Evolutionary conservation across 2,113 vertebrate species (phyloP).

Genomic region (Oceanodroma tethys): DNA sequence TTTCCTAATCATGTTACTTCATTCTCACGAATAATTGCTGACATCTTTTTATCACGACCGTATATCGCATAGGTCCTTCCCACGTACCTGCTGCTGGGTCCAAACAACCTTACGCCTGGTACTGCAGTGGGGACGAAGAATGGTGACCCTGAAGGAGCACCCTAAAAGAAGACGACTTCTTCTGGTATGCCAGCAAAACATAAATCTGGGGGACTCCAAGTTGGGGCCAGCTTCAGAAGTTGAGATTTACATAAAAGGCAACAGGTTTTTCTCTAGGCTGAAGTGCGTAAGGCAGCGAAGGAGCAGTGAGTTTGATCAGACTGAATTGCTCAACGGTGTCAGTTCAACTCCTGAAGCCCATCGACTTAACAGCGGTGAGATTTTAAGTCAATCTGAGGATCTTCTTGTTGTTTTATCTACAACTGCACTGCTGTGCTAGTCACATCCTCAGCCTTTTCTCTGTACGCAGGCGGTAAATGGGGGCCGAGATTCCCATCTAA

Average conservation of each 20-base stretch:
- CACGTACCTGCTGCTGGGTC: not conserved
- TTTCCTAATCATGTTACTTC: rapidly evolving
- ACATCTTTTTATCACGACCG: no score
- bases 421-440: not conserved
- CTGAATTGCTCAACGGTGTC: not conserved
- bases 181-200: rapidly evolving
- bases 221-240: not conserved
- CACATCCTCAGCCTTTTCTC: not conserved
- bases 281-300: not conserved
- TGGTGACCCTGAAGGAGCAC: not conserved
- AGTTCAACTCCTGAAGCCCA: not conserved
- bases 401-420: not conserved
- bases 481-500: not conserved
- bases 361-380: no score
- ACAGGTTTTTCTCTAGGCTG: not conserved
- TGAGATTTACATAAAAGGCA: not conserved
- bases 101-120: rapidly evolving
- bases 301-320: not conserved
- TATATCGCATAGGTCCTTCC: rapidly evolving
- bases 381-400: not conserved
- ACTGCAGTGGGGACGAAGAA: not conserved
- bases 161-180: no score
- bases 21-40: not conserved
- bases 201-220: not conserved
- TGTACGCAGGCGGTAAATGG: no score